Base-by-base conservation (phyloP, 2,797 vertebrate genomes). In the Buphagus erythrorhynchus region DNA sequence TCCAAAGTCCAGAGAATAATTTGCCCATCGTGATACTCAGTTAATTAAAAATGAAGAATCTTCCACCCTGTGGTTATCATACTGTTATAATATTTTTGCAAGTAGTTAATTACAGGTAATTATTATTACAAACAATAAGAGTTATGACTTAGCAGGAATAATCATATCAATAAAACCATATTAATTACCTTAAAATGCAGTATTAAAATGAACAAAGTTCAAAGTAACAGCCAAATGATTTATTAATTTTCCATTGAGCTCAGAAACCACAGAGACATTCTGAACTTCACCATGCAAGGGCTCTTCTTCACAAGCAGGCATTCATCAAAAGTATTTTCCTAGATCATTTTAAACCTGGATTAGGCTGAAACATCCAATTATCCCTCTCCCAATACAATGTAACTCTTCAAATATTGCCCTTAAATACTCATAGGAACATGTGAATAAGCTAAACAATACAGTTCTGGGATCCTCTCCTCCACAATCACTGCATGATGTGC, bases 231-330 rank as follows among this genome's bases (percentile, higher is more conserved):
- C 29, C 33, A 83, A 75, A 87, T 40, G 3, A 63, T 26, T 72
- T 46, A 58, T 58, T 88, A 16, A 38, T 85, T 81, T 92, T 59
- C 48, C 63, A 90, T 16, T 63, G 36, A 92, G 80, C 86, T 88
- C 86, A 92, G 52, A 91, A 94, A 85, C 80, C 58, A n/a, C 69
- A 90, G 36, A 45, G 75, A 80, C 69, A 75, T 72, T 49, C 61
- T 65, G 45, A 86, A 66, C 58, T 74, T 51, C 42, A 58, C 10
- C 29, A 45, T 8, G 28, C 40, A 66, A 16, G 69, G 29, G 4
- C 21, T 78, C 33, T 90, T 57, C 68, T 90, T 18, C 84, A 91
- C 52, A 82, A 68, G 25, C 0, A 82, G 52, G 8, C 11, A 48
- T 24, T 79, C 48, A 54, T 31, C 48, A 59, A 8, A 75, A 79